Conservation (phyloP, 2,113 vertebrate species). For the Spilogale gracilis region DNA sequence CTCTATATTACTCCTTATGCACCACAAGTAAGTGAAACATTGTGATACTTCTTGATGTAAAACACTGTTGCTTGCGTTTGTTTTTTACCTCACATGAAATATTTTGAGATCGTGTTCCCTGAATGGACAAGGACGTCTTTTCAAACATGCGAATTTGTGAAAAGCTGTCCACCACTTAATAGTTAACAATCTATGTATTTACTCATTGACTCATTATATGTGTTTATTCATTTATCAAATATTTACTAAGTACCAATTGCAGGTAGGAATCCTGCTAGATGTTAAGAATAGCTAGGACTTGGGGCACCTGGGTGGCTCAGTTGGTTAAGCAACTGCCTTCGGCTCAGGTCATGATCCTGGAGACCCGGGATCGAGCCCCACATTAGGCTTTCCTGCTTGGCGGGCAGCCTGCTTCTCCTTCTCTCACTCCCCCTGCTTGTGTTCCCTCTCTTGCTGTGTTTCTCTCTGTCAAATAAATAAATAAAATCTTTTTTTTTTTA, state of each 20-base stretch:
- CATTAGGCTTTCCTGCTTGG: too few relatives aligned
- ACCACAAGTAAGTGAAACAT: too few relatives aligned
- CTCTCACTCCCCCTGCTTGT: too few relatives aligned
- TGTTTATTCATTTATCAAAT: background rate
- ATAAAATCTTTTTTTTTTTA: background rate
- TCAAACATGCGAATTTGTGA: background rate
- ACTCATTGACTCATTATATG: background rate
- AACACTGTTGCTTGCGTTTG: background rate
- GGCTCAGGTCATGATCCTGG: too few relatives aligned
- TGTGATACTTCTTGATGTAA: background rate
- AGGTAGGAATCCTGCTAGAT: background rate
- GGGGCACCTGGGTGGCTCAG: too few relatives aligned
- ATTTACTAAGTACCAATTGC: background rate
- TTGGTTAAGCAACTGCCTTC: too few relatives aligned
- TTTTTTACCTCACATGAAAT: background rate
- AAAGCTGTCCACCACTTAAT: background rate
- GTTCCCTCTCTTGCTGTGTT: too few relatives aligned
- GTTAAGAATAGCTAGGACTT: background rate
- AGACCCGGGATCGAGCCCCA: too few relatives aligned
- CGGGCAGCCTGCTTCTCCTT: too few relatives aligned
- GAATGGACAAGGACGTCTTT: background rate
- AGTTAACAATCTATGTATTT: background rate
- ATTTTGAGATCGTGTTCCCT: too few relatives aligned
- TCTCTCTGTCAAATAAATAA: too few relatives aligned
- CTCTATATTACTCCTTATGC: too few relatives aligned